phyloP scores from a whole-genome alignment of 2,113 vertebrate species.

The Peucedramus taeniatus region DNA sequence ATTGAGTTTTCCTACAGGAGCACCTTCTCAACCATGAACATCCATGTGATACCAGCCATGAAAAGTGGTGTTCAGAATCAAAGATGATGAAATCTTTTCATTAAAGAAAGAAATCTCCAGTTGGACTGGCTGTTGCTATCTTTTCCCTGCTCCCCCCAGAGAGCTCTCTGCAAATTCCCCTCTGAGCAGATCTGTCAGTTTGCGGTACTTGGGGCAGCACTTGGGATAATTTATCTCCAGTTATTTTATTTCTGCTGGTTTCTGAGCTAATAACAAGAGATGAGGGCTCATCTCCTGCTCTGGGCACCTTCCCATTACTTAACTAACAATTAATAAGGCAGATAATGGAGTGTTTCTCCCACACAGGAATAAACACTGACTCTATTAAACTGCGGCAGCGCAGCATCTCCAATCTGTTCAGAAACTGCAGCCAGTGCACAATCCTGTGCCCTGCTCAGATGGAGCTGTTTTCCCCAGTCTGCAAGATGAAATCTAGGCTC shows the following conservation, averaged over 20 bases:
- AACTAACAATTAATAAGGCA: conserved; percentile 61
- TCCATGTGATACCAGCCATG: not conserved
- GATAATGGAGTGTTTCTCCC: conserved; percentile 54
- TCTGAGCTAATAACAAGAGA: conserved; percentile 43
- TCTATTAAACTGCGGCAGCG: not conserved
- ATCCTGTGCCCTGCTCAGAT: not conserved
- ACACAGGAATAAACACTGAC: conserved; percentile 28
- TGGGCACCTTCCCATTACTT: conserved; percentile 58
- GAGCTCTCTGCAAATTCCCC: not conserved
- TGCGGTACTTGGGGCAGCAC: not conserved
- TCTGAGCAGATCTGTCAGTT: conserved; percentile 11
- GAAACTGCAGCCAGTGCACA: not conserved
- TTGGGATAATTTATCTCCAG: conserved; percentile 21
- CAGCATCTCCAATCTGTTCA: not conserved
- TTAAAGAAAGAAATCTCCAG: not conserved
- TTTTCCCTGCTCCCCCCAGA: not conserved
- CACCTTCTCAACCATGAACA: conserved; percentile 5
- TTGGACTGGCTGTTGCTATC: not conserved
- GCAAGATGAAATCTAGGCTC: fast-evolving
- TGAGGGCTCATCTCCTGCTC: conserved; percentile 42
- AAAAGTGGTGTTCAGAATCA: not conserved
- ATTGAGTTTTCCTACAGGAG: not conserved
- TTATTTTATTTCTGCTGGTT: conserved; percentile 45
- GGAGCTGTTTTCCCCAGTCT: not conserved
- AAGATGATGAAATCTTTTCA: not conserved